Percentiles rank a stretch among this genome's conserved stretches.
These are phyloP conservation scores for Micromys minutus DNA, from an alignment of 2,113 vertebrate genomes.

Conservation along the genomic window DNA sequence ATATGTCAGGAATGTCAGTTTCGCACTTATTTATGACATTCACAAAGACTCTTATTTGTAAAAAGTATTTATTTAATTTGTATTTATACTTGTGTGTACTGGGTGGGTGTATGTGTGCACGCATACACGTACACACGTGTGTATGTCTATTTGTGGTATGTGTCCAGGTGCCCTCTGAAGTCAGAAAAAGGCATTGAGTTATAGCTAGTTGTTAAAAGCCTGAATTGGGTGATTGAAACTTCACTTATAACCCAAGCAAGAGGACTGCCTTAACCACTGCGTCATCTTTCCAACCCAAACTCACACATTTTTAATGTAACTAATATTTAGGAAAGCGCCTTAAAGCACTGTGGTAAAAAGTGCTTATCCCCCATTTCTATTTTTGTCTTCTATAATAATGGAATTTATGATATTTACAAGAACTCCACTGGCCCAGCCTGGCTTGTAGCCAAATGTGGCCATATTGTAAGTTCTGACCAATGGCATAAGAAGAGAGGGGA, in stretches of 20 bases:
- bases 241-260: too few relatives aligned
- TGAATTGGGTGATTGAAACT: neutral
- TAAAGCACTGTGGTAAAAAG: neutral
- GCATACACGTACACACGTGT: neutral
- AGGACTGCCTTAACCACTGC: neutral
- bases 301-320: neutral
- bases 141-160: neutral
- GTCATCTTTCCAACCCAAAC: neutral
- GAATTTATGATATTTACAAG: neutral
- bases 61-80: neutral
- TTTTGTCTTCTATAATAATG: neutral
- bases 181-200: neutral
- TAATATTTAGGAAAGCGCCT: too few relatives aligned
- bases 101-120: neutral
- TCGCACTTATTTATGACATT: neutral
- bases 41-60: neutral
- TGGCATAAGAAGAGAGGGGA: neutral
- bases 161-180: neutral
- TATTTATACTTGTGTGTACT: neutral
- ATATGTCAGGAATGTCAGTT: neutral
- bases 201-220: neutral
- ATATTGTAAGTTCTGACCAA: neutral
- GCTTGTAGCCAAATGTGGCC: rapidly evolving
- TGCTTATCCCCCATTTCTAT: neutral
- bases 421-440: neutral